These are phyloP conservation scores for Aurelia aurita complex sp. Pacific DNA, from an alignment of 30 jellyfish, hydroid and myxozoan genomes.

Conservation along the genomic window DNA sequence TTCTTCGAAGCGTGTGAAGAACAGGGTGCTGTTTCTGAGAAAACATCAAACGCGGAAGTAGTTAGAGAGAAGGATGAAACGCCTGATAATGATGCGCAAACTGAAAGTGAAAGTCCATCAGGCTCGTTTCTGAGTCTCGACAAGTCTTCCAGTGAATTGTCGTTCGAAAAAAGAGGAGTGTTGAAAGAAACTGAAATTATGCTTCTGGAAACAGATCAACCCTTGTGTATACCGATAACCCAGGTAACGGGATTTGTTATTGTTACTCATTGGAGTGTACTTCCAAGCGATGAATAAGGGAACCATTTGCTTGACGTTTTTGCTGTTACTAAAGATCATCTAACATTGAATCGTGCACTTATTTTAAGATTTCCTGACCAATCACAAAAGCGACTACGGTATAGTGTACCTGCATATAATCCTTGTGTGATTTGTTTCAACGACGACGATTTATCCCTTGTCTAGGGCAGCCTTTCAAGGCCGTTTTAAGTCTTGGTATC, in stretches of 20 bases:
- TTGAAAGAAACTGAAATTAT: conserved; percentile 75
- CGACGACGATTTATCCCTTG: too few relatives aligned
- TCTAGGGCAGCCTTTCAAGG: too few relatives aligned
- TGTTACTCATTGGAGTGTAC: too few relatives aligned
- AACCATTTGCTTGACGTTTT: too few relatives aligned
- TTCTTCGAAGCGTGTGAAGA: conserved; percentile 90
- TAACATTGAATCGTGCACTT: too few relatives aligned
- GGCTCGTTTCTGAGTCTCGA: conserved; percentile 35
- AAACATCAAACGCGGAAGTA: background rate
- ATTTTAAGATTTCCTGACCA: too few relatives aligned
- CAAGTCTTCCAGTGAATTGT: conserved; percentile 11
- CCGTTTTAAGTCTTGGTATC: too few relatives aligned
- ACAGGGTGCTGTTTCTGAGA: conserved; percentile 22
- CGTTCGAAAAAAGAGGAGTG: conserved; percentile 68
- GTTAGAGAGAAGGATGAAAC: background rate
- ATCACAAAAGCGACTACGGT: too few relatives aligned
- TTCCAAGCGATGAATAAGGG: too few relatives aligned
- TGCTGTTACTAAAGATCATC: too few relatives aligned
- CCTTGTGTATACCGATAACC: conserved; percentile 89
- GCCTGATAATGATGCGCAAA: background rate
- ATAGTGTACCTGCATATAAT: too few relatives aligned
- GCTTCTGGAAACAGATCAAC: conserved; percentile 64
- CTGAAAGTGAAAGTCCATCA: conserved; percentile 36
- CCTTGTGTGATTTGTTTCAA: too few relatives aligned
- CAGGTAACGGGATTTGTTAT: conserved; percentile 51